Evolutionary conservation across 2,113 vertebrate species (phyloP).

Genomic region (Varanus salvator): DNA sequence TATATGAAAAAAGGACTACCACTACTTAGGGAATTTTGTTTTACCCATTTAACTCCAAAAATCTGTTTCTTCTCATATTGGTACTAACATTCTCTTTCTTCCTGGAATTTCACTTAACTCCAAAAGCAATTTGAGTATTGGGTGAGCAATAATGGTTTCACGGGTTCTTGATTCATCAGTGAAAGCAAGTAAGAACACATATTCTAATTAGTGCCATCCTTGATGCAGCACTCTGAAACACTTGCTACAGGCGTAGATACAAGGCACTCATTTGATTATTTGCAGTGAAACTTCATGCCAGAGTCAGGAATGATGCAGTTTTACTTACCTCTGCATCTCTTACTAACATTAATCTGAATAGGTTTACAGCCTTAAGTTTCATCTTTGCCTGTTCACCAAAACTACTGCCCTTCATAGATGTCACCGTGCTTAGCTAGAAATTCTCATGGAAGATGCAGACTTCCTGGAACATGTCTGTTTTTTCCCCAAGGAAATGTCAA

Average conservation of each 20-base stretch:
- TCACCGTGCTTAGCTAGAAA: no score
- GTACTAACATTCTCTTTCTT: neutral
- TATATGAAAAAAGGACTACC: neutral
- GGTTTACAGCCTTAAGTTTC: neutral
- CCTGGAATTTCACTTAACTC: slow-evolving; percentile 22
- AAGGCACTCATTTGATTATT: neutral
- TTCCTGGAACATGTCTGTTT: no score
- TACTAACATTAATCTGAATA: neutral
- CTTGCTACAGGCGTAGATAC: neutral
- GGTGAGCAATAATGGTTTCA: slow-evolving; percentile 34
- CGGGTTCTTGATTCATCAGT: neutral
- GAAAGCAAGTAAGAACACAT: slow-evolving; percentile 14
- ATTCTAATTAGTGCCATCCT: neutral
- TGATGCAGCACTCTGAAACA: neutral
- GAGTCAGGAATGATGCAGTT: neutral
- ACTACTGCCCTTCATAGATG: neutral
- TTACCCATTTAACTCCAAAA: neutral
- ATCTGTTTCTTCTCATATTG: neutral
- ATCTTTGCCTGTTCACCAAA: neutral
- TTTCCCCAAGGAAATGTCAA: no score
- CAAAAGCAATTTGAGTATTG: slow-evolving; percentile 26
- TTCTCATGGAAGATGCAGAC: no score
- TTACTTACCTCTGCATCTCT: neutral
- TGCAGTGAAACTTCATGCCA: neutral
- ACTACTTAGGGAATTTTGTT: neutral